Evolutionary conservation across 2,888 invertebrate genomes (phyloP).

Genomic region (Nemotelus pantherinus): DNA sequence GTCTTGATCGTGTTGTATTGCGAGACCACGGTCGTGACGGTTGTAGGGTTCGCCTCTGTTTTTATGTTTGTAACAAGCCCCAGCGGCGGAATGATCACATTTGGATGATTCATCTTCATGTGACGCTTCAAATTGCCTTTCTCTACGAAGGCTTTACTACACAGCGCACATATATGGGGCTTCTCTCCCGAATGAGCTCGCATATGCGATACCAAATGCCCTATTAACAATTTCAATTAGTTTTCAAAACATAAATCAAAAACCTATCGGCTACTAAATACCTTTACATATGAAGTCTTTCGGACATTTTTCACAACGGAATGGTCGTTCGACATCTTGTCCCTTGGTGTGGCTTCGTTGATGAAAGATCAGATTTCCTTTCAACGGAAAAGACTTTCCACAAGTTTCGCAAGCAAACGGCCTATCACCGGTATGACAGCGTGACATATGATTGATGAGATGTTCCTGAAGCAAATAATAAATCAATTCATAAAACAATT

Average conservation of each 20-base stretch:
- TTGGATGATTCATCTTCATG: conserved; percentile 74
- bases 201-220: conserved; percentile 82
- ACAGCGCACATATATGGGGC: conserved; percentile 73
- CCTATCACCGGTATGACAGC: conserved; percentile 77
- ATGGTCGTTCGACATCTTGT: conserved; percentile 73
- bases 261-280: conserved; percentile 52
- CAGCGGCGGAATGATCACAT: conserved; percentile 65
- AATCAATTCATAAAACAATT: not conserved
- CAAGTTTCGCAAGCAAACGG: conserved; percentile 87
- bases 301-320: conserved; percentile 83
- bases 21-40: conserved; percentile 12
- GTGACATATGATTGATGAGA: conserved; percentile 82
- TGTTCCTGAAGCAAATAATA: conserved; percentile 69
- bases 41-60: conserved; percentile 60
- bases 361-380: conserved; percentile 86
- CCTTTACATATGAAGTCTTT: conserved; percentile 91
- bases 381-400: conserved; percentile 86
- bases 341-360: conserved; percentile 86
- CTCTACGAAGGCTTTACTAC: conserved; percentile 83
- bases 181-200: conserved; percentile 76
- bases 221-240: conserved; percentile 58
- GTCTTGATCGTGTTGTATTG: conserved; percentile 36
- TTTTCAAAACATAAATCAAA: conserved; percentile 38
- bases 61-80: conserved; percentile 63
- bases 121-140: conserved; percentile 81